phyloP scores from a whole-genome alignment of 2,113 vertebrate genomes.

The Toxotes chatareus region DNA sequence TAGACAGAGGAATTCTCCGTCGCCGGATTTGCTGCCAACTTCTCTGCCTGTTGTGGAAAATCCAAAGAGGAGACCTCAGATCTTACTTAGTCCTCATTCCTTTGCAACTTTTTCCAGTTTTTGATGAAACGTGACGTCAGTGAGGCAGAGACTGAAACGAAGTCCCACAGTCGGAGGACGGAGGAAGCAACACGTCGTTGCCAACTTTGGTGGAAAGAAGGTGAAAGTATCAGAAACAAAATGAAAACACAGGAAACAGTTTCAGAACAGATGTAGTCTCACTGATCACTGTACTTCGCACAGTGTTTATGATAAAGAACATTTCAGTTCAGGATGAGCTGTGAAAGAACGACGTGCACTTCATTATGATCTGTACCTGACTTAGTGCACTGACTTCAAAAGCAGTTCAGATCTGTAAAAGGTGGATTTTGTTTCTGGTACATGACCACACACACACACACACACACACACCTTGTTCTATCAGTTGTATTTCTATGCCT shows the following conservation, averaged over 20 bases:
- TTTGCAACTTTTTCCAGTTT: not conserved
- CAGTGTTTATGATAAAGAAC: not conserved
- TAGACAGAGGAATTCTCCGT: not conserved
- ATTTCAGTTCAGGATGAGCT: not conserved
- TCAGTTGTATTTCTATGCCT: constrained; percentile 29
- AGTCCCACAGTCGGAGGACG: not conserved
- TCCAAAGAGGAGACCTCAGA: not conserved
- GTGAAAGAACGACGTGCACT: too few species aligned
- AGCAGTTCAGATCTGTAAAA: too few species aligned
- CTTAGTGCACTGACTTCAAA: too few species aligned
- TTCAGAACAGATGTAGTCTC: too few species aligned
- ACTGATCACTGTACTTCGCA: too few species aligned
- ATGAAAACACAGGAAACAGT: not conserved
- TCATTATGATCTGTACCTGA: too few species aligned
- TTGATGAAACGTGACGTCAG: not conserved
- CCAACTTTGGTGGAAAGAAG: not conserved
- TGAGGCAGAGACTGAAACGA: not conserved
- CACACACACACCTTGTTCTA: not conserved
- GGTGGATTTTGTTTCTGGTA: not conserved
- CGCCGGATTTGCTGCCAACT: not conserved
- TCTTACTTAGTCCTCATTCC: not conserved
- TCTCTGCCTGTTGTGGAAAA: not conserved
- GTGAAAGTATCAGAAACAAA: not conserved
- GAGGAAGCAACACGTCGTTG: too few species aligned
- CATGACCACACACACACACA: not conserved